Conservation (phyloP, 2,113 vertebrate genomes). For the Coreoperca whiteheadi region DNA sequence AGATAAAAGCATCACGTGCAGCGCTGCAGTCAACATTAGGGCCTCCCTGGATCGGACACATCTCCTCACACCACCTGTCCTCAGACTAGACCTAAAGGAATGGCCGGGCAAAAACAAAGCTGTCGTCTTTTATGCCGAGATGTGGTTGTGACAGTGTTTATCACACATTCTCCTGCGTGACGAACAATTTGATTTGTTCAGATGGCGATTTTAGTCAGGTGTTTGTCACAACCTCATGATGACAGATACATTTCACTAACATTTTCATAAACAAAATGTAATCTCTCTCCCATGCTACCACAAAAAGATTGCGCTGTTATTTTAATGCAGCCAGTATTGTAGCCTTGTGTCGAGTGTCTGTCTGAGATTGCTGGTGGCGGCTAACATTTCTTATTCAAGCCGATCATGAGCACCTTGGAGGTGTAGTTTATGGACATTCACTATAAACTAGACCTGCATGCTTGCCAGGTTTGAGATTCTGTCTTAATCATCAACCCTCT, state of each 20-base stretch:
- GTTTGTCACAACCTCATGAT: not conserved
- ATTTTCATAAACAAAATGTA: too few species aligned
- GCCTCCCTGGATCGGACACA: not conserved
- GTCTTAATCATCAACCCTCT: not conserved
- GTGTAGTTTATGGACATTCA: not conserved
- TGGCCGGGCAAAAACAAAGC: not conserved
- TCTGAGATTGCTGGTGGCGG: not conserved
- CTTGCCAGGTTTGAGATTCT: not conserved
- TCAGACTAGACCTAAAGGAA: conserved; percentile 9
- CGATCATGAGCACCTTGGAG: not conserved
- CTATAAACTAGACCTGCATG: not conserved
- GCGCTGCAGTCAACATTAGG: not conserved
- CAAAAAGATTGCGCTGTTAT: too few species aligned
- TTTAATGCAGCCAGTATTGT: not conserved
- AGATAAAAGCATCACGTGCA: conserved; percentile 48
- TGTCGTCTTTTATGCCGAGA: not conserved
- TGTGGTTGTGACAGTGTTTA: not conserved
- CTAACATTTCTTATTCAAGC: not conserved
- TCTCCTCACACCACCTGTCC: not conserved
- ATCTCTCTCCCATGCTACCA: not conserved
- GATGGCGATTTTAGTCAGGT: not conserved
- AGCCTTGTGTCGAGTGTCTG: not conserved
- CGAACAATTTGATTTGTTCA: not conserved
- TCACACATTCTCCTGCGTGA: not conserved
- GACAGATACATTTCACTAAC: not conserved